Percentiles rank a stretch among this genome's conserved stretches.
Conservation (phyloP, 2,888 invertebrate genomes). For the Crossocerus cetratus region DNA sequence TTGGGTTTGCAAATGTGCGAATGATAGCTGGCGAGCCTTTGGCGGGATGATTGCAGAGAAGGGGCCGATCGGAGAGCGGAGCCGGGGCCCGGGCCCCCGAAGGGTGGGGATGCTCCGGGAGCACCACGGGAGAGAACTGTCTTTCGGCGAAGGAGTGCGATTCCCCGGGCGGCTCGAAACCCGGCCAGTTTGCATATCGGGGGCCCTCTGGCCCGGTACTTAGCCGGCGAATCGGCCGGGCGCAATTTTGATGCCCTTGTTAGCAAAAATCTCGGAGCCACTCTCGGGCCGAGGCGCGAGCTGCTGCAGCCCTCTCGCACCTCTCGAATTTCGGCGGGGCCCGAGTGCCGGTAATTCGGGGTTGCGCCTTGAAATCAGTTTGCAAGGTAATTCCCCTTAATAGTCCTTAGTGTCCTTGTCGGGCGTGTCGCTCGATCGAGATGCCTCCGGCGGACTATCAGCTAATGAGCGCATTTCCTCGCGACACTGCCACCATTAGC, state of each 20-base stretch:
- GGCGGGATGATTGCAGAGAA: constrained; percentile 43
- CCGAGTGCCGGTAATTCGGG: constrained; percentile 37
- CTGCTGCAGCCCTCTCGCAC: constrained; percentile 5
- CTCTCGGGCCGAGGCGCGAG: constrained; percentile 8
- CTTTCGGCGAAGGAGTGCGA: constrained; percentile 47
- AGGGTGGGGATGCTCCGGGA: constrained; percentile 5
- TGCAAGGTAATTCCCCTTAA: constrained; percentile 31
- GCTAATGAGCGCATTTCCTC: constrained; percentile 31
- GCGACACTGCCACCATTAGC: not conserved
- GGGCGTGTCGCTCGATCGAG: not conserved
- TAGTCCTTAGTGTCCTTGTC: constrained; percentile 14
- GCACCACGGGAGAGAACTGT: constrained; percentile 33
- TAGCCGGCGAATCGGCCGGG: constrained; percentile 45
- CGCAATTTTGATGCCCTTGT: constrained; percentile 57
- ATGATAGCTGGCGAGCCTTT: constrained; percentile 62
- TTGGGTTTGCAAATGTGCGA: constrained; percentile 71
- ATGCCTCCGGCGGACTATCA: not conserved
- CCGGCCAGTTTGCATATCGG: constrained; percentile 45
- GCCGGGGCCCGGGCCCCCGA: too few relatives aligned
- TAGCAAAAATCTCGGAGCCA: constrained; percentile 30
- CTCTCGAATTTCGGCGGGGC: constrained; percentile 23
- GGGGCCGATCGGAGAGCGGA: not conserved
- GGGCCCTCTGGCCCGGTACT: constrained; percentile 29
- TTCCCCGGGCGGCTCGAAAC: constrained; percentile 27
- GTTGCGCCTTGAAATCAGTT: constrained; percentile 46